Evolutionary conservation across 2,797 vertebrate species (phyloP), one percentile per base, ranked within the genome.

Genomic region (Gallinago stenura): DNA sequence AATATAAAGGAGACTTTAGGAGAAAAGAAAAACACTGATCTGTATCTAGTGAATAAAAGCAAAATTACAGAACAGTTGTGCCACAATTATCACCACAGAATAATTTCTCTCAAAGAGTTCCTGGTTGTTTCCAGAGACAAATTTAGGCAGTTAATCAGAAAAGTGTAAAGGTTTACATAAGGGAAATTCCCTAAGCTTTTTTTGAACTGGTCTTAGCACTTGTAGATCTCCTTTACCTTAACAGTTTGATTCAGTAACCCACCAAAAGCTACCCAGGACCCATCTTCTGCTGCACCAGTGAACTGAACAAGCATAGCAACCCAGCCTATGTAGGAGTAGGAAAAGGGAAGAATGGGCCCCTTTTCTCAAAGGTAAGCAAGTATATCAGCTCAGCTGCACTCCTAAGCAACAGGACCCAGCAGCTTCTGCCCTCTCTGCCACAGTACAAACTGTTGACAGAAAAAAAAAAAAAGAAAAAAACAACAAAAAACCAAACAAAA

Each of bases 41-140:
- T 84, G 22, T 93, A 95, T 95, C 87, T 95, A 90, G 48, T 28
- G 26, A 93, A 92, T 73, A 82, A 93, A 92, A 80, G 39, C 31
- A 90, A 90, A 93, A 80, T 69, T 84, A 75, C 24, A 30, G 75
- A 92, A 86, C 25, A 81, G 57, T 90, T 43, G 4, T 66, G 56
- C 48, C 31, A 66, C 21, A 20, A 82, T 86, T 72, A 79, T 88
- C 35, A 28, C 45, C 26, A 41, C 7, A 16, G 28, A 95, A 41
- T 69, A 58, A 75, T 61, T 76, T 82, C 10, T 91, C 64, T 77
- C 65, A 50, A 45, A 76, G 12, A 58, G 24, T 51, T 93, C 71
- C n/a, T 75, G 33, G 45, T 39, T 25, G 30, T 71, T 94, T 94
- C 31, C 45, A 83, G n/a, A 46, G 41, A 82, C 12, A 78, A 79